Conservation (phyloP, 2,888 invertebrate species). For the Synanthedon andrenaeformis region DNA sequence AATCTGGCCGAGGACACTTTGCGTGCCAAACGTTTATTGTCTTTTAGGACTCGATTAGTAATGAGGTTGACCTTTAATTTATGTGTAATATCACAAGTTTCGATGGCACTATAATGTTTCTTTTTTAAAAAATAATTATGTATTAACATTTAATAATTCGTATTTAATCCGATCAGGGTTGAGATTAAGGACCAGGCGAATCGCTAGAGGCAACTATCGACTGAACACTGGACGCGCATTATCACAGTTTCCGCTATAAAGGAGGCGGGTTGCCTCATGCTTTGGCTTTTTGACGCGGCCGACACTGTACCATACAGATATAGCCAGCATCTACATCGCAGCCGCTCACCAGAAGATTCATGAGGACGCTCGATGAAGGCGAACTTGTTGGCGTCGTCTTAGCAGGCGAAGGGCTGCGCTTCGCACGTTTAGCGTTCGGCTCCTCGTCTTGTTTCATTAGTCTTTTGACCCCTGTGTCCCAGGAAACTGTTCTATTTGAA, state of each 20-base stretch:
- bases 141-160: slow-evolving; percentile 25
- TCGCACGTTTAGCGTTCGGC: slow-evolving; percentile 47
- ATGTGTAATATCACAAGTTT: slow-evolving; percentile 48
- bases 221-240: slow-evolving; percentile 62
- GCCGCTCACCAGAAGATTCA: slow-evolving; percentile 95
- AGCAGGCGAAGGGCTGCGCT: slow-evolving; percentile 50
- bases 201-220: slow-evolving; percentile 27
- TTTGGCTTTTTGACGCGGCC: slow-evolving; percentile 64
- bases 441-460: slow-evolving; percentile 52
- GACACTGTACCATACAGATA: slow-evolving; percentile 82
- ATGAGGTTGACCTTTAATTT: neutral
- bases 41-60: slow-evolving; percentile 15
- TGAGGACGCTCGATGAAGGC: slow-evolving; percentile 84
- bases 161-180: slow-evolving; percentile 18
- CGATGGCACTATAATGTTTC: slow-evolving; percentile 37
- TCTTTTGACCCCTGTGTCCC: slow-evolving; percentile 55
- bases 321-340: slow-evolving; percentile 95
- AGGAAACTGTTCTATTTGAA: slow-evolving; percentile 46
- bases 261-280: slow-evolving; percentile 35
- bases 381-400: slow-evolving; percentile 33
- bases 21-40: slow-evolving; percentile 27
- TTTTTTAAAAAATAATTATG: neutral
- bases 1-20: slow-evolving; percentile 18
- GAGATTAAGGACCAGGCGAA: slow-evolving; percentile 2
- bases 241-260: slow-evolving; percentile 54